Evolutionary conservation across 1,140 invertebrate genomes (phyloP), one percentile per base, ranked within the genome.

Genomic region (Oryctes rhinoceros): DNA sequence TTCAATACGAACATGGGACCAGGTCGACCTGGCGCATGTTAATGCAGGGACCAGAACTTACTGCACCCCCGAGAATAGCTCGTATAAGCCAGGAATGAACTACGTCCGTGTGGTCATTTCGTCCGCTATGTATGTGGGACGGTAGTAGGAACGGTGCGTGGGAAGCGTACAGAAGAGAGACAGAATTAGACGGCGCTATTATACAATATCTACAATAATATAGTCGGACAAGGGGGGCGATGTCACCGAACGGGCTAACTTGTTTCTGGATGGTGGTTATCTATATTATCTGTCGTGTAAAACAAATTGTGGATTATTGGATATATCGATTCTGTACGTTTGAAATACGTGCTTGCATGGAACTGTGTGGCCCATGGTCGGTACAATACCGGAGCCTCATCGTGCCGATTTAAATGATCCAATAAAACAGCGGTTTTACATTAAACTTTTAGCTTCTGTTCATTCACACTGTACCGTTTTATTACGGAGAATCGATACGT

Each of bases 241-340:
- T 62, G 53, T 62, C 53, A 62, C 53, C 53, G 53, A 62, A 62
- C 20, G 13, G 53, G 53, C 53, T 20, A 62, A 62, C 53, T 62
- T 62, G 53, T 62, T 62, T 62, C 53, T 62, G 53, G 13, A 62
- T 62, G 7, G 15, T 5, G 53, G 53, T 62, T 18, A 62, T n/a
- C 53, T 62, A 62, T 20, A 62, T 62, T 62, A 62, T 62, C 53
- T 20, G 53, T n/a, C 20, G 53, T 62, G 53, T 20, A 62, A 62
- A 62, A 20, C 53, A 62, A 62, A 62, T 62, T 62, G 53, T 62
- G 53, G 53, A 62, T 62, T 62, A 62, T 62, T 62, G 53, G 53
- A 18, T 18, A 18, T 62, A 62, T 62, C 53, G 53, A 62, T 62
- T 62, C 7, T 62, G 9, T 44, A 44, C 39, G 39, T 44, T 44